These are phyloP conservation scores for Stenchaetothrips biformis DNA, from an alignment of 2,888 invertebrate species.

Conservation along the genomic window DNA sequence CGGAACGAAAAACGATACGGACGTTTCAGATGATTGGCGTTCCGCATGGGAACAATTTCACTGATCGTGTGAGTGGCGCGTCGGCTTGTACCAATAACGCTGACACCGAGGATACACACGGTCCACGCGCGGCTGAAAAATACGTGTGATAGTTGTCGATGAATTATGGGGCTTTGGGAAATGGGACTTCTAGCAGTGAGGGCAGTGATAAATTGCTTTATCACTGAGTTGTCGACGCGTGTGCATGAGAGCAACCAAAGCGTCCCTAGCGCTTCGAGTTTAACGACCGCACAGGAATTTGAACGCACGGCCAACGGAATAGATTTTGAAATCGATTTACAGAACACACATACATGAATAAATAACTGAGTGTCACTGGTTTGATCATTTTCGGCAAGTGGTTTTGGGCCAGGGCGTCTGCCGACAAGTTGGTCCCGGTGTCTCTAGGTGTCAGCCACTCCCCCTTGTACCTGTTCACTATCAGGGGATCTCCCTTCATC, in stretches of 20 bases:
- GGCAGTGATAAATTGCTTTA: background rate
- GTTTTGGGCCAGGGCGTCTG: too few relatives aligned
- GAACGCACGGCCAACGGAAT: background rate
- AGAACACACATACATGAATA: background rate
- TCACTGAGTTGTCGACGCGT: background rate
- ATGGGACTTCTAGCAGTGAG: background rate
- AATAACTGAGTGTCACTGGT: background rate
- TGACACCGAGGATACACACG: too few relatives aligned
- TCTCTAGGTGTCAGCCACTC: too few relatives aligned
- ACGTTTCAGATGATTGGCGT: background rate
- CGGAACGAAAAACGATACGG: background rate
- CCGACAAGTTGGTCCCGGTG: too few relatives aligned
- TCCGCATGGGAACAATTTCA: background rate
- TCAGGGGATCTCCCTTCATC: too few relatives aligned
- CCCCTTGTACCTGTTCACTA: too few relatives aligned
- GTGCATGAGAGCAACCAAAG: background rate
- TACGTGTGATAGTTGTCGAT: background rate
- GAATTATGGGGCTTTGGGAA: background rate
- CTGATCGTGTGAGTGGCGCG: background rate
- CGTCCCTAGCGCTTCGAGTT: background rate
- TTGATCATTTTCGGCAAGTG: too few relatives aligned
- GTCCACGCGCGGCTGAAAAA: background rate
- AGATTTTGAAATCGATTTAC: background rate
- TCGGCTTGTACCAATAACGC: background rate
- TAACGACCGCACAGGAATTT: background rate